These are phyloP conservation scores for Urophycis tenuis DNA, from an alignment of 2,797 vertebrate species.

Conservation along the genomic window DNA sequence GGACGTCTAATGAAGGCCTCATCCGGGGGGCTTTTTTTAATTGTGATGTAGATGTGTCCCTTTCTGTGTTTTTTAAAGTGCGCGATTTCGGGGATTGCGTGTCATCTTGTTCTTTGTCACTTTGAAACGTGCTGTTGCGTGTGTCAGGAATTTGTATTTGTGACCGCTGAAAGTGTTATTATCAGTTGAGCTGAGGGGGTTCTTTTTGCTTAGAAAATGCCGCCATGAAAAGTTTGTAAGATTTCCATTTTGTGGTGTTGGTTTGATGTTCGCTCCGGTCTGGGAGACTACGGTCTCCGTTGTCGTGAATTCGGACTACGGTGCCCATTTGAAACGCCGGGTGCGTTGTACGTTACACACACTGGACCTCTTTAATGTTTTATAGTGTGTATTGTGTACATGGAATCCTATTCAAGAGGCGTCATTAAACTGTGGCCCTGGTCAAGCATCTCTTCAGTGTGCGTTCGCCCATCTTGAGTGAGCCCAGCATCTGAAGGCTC, in stretches of 20 bases:
- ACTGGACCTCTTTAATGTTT: background rate
- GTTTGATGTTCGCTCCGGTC: too few species aligned
- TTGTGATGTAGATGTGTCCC: background rate
- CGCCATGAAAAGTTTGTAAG: too few species aligned
- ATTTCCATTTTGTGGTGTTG: too few species aligned
- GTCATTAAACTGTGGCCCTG: constrained; percentile 26
- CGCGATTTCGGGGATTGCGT: too few species aligned
- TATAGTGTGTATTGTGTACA: background rate
- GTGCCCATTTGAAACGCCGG: background rate
- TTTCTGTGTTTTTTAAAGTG: background rate
- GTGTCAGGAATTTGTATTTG: background rate
- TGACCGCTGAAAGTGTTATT: background rate
- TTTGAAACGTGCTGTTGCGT: background rate
- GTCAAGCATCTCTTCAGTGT: constrained; percentile 46
- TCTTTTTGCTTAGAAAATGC: too few species aligned
- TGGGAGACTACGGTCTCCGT: too few species aligned
- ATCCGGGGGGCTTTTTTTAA: background rate
- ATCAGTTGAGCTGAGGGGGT: background rate
- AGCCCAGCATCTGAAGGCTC: constrained; percentile 41
- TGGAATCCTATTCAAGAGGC: constrained; percentile 5
- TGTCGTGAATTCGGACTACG: background rate
- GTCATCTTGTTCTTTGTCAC: background rate
- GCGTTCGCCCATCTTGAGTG: constrained; percentile 21
- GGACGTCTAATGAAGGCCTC: background rate
- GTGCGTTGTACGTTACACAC: background rate